Conservation (phyloP, 1,140 invertebrate genomes). For the Orchesella cincta region DNA sequence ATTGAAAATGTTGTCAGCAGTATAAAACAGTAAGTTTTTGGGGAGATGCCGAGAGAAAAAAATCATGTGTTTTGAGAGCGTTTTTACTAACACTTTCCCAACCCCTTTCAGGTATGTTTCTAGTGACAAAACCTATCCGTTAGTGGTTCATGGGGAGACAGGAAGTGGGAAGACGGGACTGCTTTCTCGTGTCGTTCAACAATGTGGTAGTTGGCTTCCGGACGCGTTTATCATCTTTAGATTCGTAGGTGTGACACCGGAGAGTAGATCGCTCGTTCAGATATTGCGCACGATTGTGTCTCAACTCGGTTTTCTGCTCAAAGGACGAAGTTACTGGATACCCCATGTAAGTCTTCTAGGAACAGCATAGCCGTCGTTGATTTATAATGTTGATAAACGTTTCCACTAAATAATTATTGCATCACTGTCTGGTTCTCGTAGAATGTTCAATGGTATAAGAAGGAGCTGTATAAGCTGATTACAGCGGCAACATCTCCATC, state of each 20-base stretch:
- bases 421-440: constrained; percentile 39
- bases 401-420: not conserved
- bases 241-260: constrained; percentile 68
- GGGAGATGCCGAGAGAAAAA: not conserved
- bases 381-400: not conserved
- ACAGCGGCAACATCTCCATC: constrained; percentile 59
- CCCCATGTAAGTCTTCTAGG: constrained; percentile 61
- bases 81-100: not conserved
- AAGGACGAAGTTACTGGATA: constrained; percentile 63
- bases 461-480: constrained; percentile 60
- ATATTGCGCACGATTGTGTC: constrained; percentile 68
- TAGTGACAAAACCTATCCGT: constrained; percentile 62
- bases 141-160: constrained; percentile 73
- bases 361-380: not conserved
- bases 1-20: constrained; percentile 65
- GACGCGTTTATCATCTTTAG: constrained; percentile 65
- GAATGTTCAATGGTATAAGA: constrained; percentile 61
- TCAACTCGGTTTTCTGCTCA: constrained; percentile 65
- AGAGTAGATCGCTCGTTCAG: constrained; percentile 67
- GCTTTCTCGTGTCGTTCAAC: constrained; percentile 66
- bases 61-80: not conserved
- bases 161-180: constrained; percentile 81
- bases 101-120: constrained; percentile 65
- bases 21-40: constrained; percentile 64
- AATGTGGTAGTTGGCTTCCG: constrained; percentile 61